phyloP scores from a whole-genome alignment of 2,888 invertebrate genomes.

The Phymatocera aterrima region DNA sequence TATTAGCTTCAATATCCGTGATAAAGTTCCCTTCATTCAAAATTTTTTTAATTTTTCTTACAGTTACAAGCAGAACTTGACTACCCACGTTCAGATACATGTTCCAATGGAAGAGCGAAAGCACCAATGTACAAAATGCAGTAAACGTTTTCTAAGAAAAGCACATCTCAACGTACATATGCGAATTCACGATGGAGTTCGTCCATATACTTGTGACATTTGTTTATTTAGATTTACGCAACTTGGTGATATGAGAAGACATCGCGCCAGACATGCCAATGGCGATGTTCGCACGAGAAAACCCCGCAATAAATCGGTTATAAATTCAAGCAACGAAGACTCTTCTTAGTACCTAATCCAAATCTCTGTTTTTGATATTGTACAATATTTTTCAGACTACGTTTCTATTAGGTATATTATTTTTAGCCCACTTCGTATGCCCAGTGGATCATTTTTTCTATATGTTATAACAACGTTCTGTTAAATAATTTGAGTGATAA shows the following conservation, averaged over 20 bases:
- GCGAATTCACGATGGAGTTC: conserved; percentile 60
- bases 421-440: not conserved
- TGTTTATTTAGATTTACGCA: conserved; percentile 61
- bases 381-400: too few species aligned
- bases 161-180: conserved; percentile 59
- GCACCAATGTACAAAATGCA: conserved; percentile 58
- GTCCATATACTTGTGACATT: conserved; percentile 62
- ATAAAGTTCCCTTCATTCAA: too few species aligned
- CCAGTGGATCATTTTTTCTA: not conserved
- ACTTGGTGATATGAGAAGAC: conserved; percentile 60
- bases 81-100: conserved; percentile 58
- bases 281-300: conserved; percentile 45
- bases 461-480: not conserved
- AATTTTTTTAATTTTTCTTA: conserved; percentile 32
- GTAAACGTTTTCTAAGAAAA: conserved; percentile 58
- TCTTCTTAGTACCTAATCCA: conserved; percentile 7
- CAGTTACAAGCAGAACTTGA: conserved; percentile 59
- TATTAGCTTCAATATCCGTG: too few species aligned
- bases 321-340: conserved; percentile 40
- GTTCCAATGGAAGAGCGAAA: conserved; percentile 58
- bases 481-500: not conserved
- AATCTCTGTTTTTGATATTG: too few species aligned
- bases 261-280: conserved; percentile 56
- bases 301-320: conserved; percentile 28
- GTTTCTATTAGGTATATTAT: too few species aligned